Evolutionary conservation across 2,113 vertebrate genomes (phyloP).

Genomic region (Gnathonemus longibarbis): DNA sequence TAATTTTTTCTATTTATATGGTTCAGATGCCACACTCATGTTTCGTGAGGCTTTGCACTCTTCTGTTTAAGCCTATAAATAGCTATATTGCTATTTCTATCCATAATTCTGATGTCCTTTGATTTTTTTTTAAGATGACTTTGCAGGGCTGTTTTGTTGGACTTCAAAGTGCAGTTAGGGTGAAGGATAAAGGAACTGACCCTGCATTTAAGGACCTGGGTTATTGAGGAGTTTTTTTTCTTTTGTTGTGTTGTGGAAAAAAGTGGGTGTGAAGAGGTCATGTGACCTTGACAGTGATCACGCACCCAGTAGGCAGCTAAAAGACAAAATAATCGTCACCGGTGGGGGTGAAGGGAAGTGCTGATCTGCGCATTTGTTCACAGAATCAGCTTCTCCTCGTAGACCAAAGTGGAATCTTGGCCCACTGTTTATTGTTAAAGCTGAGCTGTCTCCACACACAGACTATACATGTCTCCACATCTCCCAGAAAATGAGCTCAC

Average conservation of each 20-base stretch:
- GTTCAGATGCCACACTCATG: background rate
- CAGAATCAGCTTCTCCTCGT: background rate
- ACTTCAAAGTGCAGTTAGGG: background rate
- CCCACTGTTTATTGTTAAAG: background rate
- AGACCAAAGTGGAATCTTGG: too few relatives aligned
- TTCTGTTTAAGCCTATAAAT: slow-evolving; percentile 14
- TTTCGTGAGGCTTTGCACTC: background rate
- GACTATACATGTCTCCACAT: background rate
- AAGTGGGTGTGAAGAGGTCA: background rate
- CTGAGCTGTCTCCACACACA: background rate
- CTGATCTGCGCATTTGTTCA: background rate
- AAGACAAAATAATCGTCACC: background rate
- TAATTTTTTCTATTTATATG: background rate
- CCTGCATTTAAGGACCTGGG: background rate
- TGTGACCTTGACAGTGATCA: background rate
- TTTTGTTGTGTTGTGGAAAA: background rate
- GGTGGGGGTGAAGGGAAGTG: background rate
- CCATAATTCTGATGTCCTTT: slow-evolving; percentile 1
- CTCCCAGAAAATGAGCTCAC: background rate
- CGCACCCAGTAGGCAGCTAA: background rate
- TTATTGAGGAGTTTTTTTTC: background rate
- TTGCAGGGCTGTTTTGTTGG: background rate
- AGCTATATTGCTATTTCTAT: slow-evolving; percentile 3
- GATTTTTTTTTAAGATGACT: slow-evolving; percentile 7
- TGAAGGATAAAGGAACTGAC: background rate